Conservation (phyloP, 1,140 invertebrate species). For the Bactericera cockerelli region DNA sequence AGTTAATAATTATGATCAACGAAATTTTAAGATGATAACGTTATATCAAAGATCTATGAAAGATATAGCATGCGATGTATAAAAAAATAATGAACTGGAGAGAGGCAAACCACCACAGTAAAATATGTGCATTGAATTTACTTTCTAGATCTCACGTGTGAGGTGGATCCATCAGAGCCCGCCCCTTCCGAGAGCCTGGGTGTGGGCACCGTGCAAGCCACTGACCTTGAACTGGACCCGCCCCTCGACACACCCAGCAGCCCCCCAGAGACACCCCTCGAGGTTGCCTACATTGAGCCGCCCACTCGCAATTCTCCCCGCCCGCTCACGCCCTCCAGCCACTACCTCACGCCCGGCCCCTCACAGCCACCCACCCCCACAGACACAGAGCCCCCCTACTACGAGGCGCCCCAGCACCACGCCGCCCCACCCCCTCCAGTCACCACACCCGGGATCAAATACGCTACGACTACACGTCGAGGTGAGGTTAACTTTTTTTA, state of each 20-base stretch:
- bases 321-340: slow-evolving; percentile 12
- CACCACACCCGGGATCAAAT: slow-evolving; percentile 28
- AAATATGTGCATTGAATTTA: too few relatives aligned
- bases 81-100: too few relatives aligned
- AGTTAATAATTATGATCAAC: too few relatives aligned
- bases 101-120: too few relatives aligned
- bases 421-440: background rate
- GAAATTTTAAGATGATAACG: too few relatives aligned
- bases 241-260: slow-evolving; percentile 9
- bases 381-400: slow-evolving; percentile 22
- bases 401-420: slow-evolving; percentile 11
- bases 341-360: slow-evolving; percentile 24
- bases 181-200: background rate
- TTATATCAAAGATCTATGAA: too few relatives aligned
- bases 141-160: slow-evolving; percentile 4
- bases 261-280: background rate
- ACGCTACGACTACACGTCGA: slow-evolving; percentile 24
- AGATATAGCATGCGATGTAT: too few relatives aligned
- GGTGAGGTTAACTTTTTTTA: slow-evolving; percentile 18
- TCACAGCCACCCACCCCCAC: slow-evolving; percentile 25
- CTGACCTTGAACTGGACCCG: slow-evolving; percentile 21
- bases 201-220: slow-evolving; percentile 19
- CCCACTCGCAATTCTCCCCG: background rate
- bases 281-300: background rate
- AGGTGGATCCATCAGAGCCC: background rate